A percentile compares a stretch with the other conserved stretches of the same genome.
Conservation (phyloP, 2,797 vertebrate genomes). For the Gymnothorax reevesii region DNA sequence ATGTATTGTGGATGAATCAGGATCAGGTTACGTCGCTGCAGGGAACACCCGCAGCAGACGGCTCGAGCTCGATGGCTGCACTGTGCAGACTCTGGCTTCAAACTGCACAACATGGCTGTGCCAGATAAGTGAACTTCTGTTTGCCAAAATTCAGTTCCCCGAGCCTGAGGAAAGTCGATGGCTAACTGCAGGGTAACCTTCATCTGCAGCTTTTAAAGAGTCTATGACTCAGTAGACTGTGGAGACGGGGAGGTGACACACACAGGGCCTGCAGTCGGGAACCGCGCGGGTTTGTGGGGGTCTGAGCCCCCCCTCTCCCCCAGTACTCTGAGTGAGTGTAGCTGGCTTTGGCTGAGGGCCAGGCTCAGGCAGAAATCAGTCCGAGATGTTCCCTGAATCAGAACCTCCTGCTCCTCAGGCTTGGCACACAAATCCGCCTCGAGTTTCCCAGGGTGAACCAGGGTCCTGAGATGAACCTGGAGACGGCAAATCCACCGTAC, state of each 20-base stretch:
- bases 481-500: neutral
- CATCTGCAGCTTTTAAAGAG: too few relatives aligned
- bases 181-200: too few relatives aligned
- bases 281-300: neutral
- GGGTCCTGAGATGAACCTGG: slow-evolving; percentile 10
- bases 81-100: too few relatives aligned
- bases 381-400: slow-evolving; percentile 1
- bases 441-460: neutral
- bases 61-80: too few relatives aligned
- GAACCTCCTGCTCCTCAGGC: neutral
- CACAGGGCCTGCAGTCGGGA: neutral
- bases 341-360: neutral
- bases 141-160: too few relatives aligned
- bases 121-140: too few relatives aligned
- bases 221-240: neutral
- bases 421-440: neutral
- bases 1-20: too few relatives aligned
- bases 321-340: neutral
- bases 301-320: neutral
- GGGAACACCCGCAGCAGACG: too few relatives aligned
- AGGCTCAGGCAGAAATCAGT: neutral
- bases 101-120: too few relatives aligned
- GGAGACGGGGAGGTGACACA: neutral
- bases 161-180: too few relatives aligned
- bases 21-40: too few relatives aligned